Percentiles rank a stretch among this genome's conserved stretches.
Conservation (phyloP, 1,140 invertebrate species). For the Ericerus pela region DNA sequence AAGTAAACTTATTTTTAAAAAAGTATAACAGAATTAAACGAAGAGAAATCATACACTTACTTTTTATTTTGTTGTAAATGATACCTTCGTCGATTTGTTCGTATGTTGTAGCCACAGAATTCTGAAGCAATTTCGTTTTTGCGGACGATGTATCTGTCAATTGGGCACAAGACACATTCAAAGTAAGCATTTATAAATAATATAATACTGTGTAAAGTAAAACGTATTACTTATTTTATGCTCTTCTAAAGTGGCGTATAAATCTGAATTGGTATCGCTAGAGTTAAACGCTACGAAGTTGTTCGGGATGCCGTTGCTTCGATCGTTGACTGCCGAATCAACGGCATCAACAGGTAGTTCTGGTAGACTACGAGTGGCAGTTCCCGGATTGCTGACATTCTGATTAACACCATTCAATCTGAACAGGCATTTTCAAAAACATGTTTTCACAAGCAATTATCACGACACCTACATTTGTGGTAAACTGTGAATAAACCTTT, state of each 20-base stretch:
- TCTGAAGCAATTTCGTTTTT: neutral
- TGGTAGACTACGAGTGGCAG: conserved; percentile 28
- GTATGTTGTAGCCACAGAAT: neutral
- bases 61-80: conserved; percentile 9
- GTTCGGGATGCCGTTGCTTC: conserved; percentile 15
- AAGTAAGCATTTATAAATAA: neutral
- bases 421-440: neutral
- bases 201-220: neutral
- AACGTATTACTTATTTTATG: conserved; percentile 21
- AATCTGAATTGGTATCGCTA: conserved; percentile 28
- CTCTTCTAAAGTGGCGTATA: conserved; percentile 32
- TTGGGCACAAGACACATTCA: neutral
- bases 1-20: neutral
- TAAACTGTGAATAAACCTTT: neutral
- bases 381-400: neutral
- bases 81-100: conserved; percentile 1
- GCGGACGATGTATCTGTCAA: neutral
- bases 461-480: neutral
- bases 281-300: conserved; percentile 23
- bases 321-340: neutral
- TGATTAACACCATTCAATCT: neutral
- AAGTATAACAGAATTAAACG: neutral
- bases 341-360: conserved; percentile 27
- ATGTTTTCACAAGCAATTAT: neutral
- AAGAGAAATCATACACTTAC: neutral